Conservation (phyloP, 1,140 invertebrate genomes). For the Habropoda laboriosa region DNA sequence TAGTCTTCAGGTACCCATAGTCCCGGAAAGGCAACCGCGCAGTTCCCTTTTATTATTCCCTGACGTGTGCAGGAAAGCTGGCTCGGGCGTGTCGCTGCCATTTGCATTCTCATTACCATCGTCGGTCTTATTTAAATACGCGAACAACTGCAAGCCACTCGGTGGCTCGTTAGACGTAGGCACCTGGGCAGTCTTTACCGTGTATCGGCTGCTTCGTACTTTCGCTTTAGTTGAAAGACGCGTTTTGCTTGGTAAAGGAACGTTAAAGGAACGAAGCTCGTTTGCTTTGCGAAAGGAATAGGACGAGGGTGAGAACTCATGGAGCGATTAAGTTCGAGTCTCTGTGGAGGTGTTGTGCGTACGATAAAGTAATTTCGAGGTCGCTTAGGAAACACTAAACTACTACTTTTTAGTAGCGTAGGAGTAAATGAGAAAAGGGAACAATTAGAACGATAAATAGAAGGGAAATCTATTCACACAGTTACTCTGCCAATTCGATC, state of each 20-base stretch:
- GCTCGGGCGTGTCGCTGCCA: slow-evolving; percentile 59
- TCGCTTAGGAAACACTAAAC: not conserved
- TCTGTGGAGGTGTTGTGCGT: not conserved
- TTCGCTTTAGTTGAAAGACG: no score
- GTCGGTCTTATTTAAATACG: slow-evolving; percentile 71
- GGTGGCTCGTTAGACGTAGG: slow-evolving; percentile 54
- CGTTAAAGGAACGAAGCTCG: slow-evolving; percentile 8
- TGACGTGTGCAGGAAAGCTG: slow-evolving; percentile 61
- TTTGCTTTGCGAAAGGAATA: not conserved
- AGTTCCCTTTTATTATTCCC: slow-evolving; percentile 62
- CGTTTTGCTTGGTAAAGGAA: not conserved
- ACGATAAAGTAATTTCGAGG: not conserved
- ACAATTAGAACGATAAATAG: not conserved
- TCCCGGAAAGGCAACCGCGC: not conserved
- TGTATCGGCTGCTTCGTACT: no score
- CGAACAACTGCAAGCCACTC: slow-evolving; percentile 65
- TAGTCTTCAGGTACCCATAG: no score
- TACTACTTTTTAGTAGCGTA: not conserved
- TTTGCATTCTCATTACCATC: slow-evolving; percentile 76
- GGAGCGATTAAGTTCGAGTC: slow-evolving; percentile 16
- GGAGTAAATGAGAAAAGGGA: not conserved
- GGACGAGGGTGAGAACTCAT: not conserved
- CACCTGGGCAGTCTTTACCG: no score
- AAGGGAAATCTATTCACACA: not conserved
- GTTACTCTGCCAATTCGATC: not conserved